Percentiles rank a stretch among this genome's conserved stretches.
Evolutionary conservation across 1,140 invertebrate species (phyloP).

Genomic region (Pemphigus obesinymphae): DNA sequence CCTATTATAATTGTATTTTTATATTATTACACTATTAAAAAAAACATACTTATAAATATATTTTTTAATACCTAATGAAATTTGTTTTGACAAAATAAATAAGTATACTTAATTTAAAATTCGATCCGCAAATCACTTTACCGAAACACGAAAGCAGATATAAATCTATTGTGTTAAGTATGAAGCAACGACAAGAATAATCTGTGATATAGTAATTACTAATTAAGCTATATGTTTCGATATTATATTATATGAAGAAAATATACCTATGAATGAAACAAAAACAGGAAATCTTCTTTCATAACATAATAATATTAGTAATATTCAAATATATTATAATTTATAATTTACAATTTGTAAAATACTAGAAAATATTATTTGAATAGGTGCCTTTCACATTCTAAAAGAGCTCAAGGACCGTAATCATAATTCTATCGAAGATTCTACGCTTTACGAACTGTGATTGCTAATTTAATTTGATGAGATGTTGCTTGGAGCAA

Average conservation of each 20-base stretch:
- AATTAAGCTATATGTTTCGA: background rate
- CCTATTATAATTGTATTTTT: too few relatives aligned
- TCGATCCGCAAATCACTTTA: background rate
- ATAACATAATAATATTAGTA: background rate
- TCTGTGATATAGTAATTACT: background rate
- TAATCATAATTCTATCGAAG: conserved; percentile 28
- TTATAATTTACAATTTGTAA: background rate
- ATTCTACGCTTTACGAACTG: background rate
- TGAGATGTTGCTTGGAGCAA: background rate
- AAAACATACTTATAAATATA: too few relatives aligned
- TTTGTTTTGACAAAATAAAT: too few relatives aligned
- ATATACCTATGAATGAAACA: background rate
- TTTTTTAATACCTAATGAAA: too few relatives aligned
- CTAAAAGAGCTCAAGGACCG: conserved; percentile 29
- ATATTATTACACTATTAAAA: too few relatives aligned
- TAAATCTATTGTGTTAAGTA: background rate
- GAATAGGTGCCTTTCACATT: conserved; percentile 20
- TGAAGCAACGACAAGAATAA: too few relatives aligned
- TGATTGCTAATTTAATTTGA: background rate
- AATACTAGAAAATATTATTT: conserved; percentile 10
- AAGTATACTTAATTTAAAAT: too few relatives aligned
- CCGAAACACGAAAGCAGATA: background rate
- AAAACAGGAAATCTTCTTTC: background rate
- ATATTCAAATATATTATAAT: background rate
- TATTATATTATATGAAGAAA: background rate